phyloP scores from a whole-genome alignment of 1,140 invertebrate genomes.

The Rhagoletis zephyria region DNA sequence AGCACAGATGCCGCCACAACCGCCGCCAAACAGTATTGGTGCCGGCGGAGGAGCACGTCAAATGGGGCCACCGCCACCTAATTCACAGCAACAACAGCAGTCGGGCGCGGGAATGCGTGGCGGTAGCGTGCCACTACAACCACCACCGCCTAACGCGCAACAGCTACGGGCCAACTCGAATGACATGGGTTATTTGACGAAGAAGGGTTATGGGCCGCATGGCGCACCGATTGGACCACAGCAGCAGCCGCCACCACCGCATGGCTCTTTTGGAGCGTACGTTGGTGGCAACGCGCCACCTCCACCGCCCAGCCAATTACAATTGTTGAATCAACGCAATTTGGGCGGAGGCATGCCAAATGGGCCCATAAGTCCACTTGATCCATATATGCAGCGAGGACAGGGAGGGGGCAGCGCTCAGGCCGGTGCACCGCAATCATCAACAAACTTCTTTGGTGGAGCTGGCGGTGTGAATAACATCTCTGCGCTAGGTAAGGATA shows the following conservation, averaged over 20 bases:
- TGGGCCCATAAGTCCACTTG: constrained; percentile 71
- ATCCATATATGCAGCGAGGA: constrained; percentile 59
- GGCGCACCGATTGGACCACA: constrained; percentile 53
- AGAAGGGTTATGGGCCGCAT: constrained; percentile 66
- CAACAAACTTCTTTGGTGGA: constrained; percentile 64
- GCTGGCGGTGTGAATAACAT: constrained; percentile 53
- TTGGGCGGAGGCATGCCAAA: constrained; percentile 64
- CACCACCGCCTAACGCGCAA: constrained; percentile 59
- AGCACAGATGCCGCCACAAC: constrained; percentile 58
- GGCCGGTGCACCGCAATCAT: constrained; percentile 54
- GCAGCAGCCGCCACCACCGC: constrained; percentile 61
- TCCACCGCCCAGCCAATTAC: constrained; percentile 56
- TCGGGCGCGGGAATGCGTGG: constrained; percentile 61
- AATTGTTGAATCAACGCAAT: constrained; percentile 65
- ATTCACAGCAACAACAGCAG: constrained; percentile 59
- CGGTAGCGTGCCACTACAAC: constrained; percentile 64
- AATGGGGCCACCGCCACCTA: constrained; percentile 59
- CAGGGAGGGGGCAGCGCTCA: constrained; percentile 27
- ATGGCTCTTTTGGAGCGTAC: constrained; percentile 61
- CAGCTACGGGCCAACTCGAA: constrained; percentile 66
- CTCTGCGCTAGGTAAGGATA: constrained; percentile 62
- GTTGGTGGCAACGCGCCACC: constrained; percentile 56
- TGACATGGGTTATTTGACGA: constrained; percentile 68
- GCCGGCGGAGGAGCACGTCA: constrained; percentile 56
- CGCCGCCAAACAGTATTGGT: constrained; percentile 56